Evolutionary conservation across 2,797 vertebrate species (phyloP), one percentile per base, ranked within the genome.

Genomic region (Falco naumanni): DNA sequence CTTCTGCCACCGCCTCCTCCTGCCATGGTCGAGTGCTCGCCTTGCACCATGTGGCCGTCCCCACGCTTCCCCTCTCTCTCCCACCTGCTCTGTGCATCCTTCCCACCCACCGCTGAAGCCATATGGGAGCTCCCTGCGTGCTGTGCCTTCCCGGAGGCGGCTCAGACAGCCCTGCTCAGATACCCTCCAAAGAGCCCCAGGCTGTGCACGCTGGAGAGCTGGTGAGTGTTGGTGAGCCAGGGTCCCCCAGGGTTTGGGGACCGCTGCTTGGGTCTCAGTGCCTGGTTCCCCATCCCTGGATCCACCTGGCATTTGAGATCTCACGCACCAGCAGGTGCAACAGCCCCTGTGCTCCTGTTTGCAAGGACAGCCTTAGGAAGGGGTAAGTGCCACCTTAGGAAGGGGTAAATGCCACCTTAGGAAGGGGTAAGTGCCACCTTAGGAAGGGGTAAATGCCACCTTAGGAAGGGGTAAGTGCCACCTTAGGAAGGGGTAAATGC

Each of bases 11-110:
- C 11, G 5, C 41, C 25, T 70, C n/a, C 29, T 51, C 64, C 51
- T 1, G 1, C 1, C 1, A 31, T 13, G 10, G 20, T 16, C 4
- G 11, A 50, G 43, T 13, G 4, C 15, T 16, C 10, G 2, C 51
- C 51, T 41, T n/a, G 54, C 1, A 2, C 43, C 8, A 0, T 3
- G 11, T 31, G 53, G 8, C 64, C 0, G 0, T 63, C 45, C 71
- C 54, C 25, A 34, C 0, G 1, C n/a, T 50, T 21, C 33, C 71
- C 5, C 4, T 16, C 19, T 41, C 24, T 13, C 39, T 33, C 45
- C 19, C 4, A 22, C 37, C 24, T 16, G 9, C 11, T 25, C 70
- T 31, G 13, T 54, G 47, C 1, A 0, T 81, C 80, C 71, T 79
- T 89, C 71, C 56, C 60, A 43, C 85, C 59, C 82, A 26, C 20